Conservation (phyloP, 2,888 invertebrate species). For the Drosophila ezoana region DNA sequence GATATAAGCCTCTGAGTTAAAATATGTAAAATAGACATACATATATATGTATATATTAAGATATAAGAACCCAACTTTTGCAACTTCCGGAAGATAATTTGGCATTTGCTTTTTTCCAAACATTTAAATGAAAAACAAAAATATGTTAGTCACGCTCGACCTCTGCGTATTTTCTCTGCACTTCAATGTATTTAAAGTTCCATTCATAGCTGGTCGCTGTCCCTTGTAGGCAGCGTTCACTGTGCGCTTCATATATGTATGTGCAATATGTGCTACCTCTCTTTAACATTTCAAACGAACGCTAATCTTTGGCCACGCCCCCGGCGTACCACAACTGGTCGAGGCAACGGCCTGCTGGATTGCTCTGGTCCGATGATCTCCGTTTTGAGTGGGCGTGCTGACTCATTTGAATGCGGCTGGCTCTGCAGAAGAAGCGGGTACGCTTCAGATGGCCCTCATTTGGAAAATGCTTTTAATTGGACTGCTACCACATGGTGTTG, state of each 20-base stretch:
- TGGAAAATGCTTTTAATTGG: slow-evolving; percentile 69
- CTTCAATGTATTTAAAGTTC: background rate
- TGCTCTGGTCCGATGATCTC: slow-evolving; percentile 6
- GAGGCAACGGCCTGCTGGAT: slow-evolving; percentile 1
- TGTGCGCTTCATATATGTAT: slow-evolving; percentile 12
- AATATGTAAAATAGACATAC: too few relatives aligned
- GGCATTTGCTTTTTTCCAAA: too few relatives aligned
- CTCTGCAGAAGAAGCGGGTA: slow-evolving; percentile 9
- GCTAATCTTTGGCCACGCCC: slow-evolving; percentile 34
- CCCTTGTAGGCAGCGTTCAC: slow-evolving; percentile 5
- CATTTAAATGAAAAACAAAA: too few relatives aligned
- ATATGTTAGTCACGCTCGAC: too few relatives aligned
- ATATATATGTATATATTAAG: too few relatives aligned
- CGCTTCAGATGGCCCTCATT: slow-evolving; percentile 52
- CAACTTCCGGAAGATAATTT: too few relatives aligned
- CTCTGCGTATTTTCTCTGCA: too few relatives aligned
- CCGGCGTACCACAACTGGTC: slow-evolving; percentile 28
- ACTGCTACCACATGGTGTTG: slow-evolving; percentile 63
- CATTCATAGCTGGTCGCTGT: background rate
- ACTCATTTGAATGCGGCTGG: slow-evolving; percentile 34
- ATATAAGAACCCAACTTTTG: too few relatives aligned
- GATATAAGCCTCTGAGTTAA: too few relatives aligned
- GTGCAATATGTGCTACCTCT: slow-evolving; percentile 6
- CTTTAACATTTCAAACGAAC: slow-evolving; percentile 2
- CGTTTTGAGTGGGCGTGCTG: slow-evolving; percentile 45